Base-by-base conservation (phyloP, 2,888 invertebrate species). In the Phlogophora meticulosa region DNA sequence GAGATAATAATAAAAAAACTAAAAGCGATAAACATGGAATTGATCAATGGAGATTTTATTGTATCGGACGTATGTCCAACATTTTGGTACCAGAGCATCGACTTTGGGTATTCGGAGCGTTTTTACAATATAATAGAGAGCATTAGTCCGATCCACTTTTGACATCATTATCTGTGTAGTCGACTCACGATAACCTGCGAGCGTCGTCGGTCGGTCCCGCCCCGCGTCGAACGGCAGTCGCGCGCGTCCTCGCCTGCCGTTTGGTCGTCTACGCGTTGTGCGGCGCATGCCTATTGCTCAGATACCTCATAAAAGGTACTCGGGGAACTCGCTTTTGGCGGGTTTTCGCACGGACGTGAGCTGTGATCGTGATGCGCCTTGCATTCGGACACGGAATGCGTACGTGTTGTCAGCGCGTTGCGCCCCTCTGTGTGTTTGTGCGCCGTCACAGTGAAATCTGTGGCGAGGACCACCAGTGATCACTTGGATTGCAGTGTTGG, bases 401-500 rank as follows among this genome's bases (percentile, higher is more conserved):
- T 89, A 90, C 92, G 89, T 91, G 92, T 88, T 87, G 90, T 87
- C 90, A 85, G 88, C 86, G 83, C 84, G 76, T 74, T 72, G 52
- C 66, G 49, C 69, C 65, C 69, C 69, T 81, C 81, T 87, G 88
- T 86, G 88, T 88, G 88, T 87, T 85, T 82, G 84, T 86, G 83
- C 87, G 88, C 81, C 87, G 89, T 85, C 89, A 87, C 91, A 88
- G 91, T 90, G 91, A 92, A 91, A 93, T 92, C 92, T 91, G 92
- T 91, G 90, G 82, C 89, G 83, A 86, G 85, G 87, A 88, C 89
- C 87, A 87, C 86, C 88, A 88, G 89, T 90, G 90, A 91, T 90
- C 91, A 91, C 91, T 94, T 95, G 95, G 95, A 95, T 95, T 95
- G 95, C 95, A 95, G 95, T 95, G 95, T 92, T 93, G 94, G 94